Percentiles rank a stretch among this genome's conserved stretches.
These are phyloP conservation scores for Myotis pilosus DNA, from an alignment of 2,797 vertebrate species.

Conservation along the genomic window DNA sequence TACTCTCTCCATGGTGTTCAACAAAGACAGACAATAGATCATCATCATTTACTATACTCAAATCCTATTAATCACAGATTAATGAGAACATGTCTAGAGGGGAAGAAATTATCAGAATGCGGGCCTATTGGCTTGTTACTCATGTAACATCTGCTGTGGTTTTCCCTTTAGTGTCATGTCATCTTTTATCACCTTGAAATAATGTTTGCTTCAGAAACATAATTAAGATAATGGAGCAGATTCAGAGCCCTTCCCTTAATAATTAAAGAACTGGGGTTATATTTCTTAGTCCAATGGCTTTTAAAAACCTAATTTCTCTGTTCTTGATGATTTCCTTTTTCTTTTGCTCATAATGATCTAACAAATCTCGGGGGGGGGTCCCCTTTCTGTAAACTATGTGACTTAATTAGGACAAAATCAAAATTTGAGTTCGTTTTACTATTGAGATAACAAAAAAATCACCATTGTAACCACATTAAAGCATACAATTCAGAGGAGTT, in stretches of 20 bases:
- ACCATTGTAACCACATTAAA: not conserved
- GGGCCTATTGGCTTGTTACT: constrained; percentile 85
- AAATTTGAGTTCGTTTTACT: constrained; percentile 29
- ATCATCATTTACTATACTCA: constrained; percentile 88
- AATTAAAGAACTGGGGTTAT: constrained; percentile 82
- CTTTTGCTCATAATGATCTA: constrained; percentile 73
- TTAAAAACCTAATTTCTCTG: constrained; percentile 76
- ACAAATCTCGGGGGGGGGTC: not conserved
- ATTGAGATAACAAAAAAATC: constrained; percentile 30
- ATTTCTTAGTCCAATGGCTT: constrained; percentile 79
- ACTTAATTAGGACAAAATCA: constrained; percentile 73
- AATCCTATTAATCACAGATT: constrained; percentile 89
- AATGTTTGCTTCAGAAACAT: constrained; percentile 88
- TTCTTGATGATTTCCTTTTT: constrained; percentile 80
- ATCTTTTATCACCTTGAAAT: constrained; percentile 88
- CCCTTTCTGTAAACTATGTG: constrained; percentile 48
- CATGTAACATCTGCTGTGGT: constrained; percentile 86
- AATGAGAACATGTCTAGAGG: constrained; percentile 87
- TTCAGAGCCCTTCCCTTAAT: constrained; percentile 82
- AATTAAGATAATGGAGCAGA: constrained; percentile 87
- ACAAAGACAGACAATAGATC: constrained; percentile 89
- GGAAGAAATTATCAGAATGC: constrained; percentile 86
- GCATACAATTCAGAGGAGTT: not conserved
- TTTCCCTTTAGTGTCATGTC: constrained; percentile 87
- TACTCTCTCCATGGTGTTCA: constrained; percentile 84